Percentiles rank a stretch among this genome's conserved stretches.
Evolutionary conservation across 2,797 vertebrate genomes (phyloP).

Genomic region (Eptatretus atami): DNA sequence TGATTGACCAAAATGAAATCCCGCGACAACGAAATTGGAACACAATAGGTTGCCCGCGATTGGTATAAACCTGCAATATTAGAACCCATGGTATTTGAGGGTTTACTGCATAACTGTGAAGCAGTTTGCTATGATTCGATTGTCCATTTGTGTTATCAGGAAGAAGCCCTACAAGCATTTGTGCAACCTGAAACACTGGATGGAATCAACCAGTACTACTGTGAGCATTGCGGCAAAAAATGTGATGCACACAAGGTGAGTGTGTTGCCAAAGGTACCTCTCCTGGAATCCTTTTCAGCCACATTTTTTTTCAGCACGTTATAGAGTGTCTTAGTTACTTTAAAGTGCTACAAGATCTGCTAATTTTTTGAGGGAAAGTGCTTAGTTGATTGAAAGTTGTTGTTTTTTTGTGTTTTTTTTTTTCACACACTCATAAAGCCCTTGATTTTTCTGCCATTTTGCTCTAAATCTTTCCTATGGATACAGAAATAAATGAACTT

Average conservation of each 20-base stretch:
- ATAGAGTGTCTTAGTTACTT: background rate
- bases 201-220: conserved; percentile 92
- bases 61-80: too few species aligned
- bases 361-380: background rate
- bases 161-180: conserved; percentile 90
- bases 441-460: background rate
- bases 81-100: too few species aligned
- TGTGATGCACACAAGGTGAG: conserved; percentile 86
- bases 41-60: too few species aligned
- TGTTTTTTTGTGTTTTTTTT: too few species aligned
- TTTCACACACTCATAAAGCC: too few species aligned
- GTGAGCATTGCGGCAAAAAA: conserved; percentile 95
- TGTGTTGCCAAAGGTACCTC: background rate
- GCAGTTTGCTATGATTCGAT: background rate
- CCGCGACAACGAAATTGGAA: too few species aligned
- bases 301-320: too few species aligned
- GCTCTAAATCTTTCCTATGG: conserved; percentile 7
- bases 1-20: too few species aligned
- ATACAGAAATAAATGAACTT: too few species aligned
- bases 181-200: conserved; percentile 88
- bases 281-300: too few species aligned
- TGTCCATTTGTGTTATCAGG: conserved; percentile 18
- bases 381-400: too few species aligned
- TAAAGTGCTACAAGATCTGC: background rate
- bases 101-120: too few species aligned